phyloP scores from a whole-genome alignment of 2,888 invertebrate species.

The Calameuta idolon region DNA sequence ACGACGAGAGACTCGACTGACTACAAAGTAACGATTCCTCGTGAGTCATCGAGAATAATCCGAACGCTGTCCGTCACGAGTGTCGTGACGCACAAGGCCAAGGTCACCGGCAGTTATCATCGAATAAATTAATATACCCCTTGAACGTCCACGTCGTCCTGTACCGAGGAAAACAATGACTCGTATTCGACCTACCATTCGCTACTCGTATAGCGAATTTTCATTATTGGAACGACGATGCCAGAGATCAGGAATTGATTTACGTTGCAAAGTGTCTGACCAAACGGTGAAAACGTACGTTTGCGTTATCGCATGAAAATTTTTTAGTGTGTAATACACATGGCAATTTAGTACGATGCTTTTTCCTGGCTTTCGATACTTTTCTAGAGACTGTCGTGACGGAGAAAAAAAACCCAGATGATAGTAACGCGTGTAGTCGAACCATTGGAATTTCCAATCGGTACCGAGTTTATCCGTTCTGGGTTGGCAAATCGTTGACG shows the following conservation, averaged over 20 bases:
- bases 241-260: not conserved
- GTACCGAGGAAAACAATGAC: slow-evolving; percentile 32
- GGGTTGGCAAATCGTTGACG: slow-evolving; percentile 5
- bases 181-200: not conserved
- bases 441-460: slow-evolving; percentile 5
- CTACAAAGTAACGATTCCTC: slow-evolving; percentile 13
- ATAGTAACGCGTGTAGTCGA: not conserved
- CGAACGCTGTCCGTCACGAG: slow-evolving; percentile 42
- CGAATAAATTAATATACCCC: slow-evolving; percentile 52
- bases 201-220: not conserved
- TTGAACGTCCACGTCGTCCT: slow-evolving; percentile 15
- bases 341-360: not conserved
- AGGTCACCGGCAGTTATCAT: slow-evolving; percentile 52
- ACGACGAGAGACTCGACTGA: not conserved
- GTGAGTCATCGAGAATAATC: slow-evolving; percentile 54
- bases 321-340: not conserved
- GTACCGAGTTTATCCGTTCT: not conserved
- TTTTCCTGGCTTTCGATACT: not conserved
- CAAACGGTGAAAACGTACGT: not conserved
- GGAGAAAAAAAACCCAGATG: not conserved
- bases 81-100: slow-evolving; percentile 54
- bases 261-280: not conserved
- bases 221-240: not conserved
- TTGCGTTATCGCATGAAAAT: no score
- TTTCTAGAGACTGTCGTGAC: not conserved